Evolutionary conservation across 2,888 invertebrate genomes (phyloP), one percentile per base, ranked within the genome.

Genomic region (Blera fallax): DNA sequence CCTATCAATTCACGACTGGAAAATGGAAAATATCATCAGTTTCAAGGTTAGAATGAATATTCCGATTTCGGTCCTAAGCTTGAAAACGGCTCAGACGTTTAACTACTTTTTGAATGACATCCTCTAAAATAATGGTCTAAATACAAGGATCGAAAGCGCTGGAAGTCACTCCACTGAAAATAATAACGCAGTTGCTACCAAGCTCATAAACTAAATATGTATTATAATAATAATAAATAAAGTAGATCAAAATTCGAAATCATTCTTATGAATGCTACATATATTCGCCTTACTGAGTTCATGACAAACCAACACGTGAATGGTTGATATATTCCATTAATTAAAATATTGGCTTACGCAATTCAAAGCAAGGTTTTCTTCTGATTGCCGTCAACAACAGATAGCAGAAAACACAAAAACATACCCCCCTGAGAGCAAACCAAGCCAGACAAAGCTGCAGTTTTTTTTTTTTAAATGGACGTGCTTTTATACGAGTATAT

Each of bases 341-440:
- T 69, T 29, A 40, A 54, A 21, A 21, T 27, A 58, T 5, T 43
- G 40, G 72, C 54, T 79, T 79, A 72, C 72, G 79, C 72, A 56
- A 79, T 79, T 50, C 24, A 34, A 14, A 37, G 48, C 37, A 5
- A 58, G 14, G 72, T 72, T 58, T 64, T 16, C 24, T 32, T 8
- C 21, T 21, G 54, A 65, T 54, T 62, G 56, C 10, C 32, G 64
- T 45, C 69, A 69, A 29, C 32, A 69, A 32, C 21, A 73, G 32
- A 76, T 64, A 70, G 40, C 32, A 45, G 1, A 64, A 67, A 54
- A 80, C 27, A 62, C 16, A 74, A 67, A 27, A 54, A 54, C 5
- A 80, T 45, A 62, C 65, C 73, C 67, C 65, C 60, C 34, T 54
- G 67, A 48, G 18, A 81, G 76, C 32, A 70, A 21, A 37, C 21